Evolutionary conservation across 2,888 invertebrate species (phyloP), one percentile per base, ranked within the genome.

Genomic region (Dryadula phaetusa): DNA sequence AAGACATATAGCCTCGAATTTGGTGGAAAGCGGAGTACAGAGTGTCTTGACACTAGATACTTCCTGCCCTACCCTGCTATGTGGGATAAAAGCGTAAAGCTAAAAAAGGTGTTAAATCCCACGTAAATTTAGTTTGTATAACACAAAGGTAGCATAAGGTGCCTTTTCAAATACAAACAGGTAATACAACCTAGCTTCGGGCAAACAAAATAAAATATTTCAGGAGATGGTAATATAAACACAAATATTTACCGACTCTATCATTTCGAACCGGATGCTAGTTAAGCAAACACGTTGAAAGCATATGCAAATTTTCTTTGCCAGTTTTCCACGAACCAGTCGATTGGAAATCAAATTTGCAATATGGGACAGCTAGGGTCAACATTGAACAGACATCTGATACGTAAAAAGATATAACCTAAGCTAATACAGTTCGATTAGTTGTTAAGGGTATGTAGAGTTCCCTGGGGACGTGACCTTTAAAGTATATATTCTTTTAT

Each of bases 241-340:
- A 63, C 58, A 58, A 58, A 63, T 58, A 67, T 67, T 63, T 56
- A 58, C 46, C 44, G 32, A 58, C 56, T 64, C 64, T 64, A 64
- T 62, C 62, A 67, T 63, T 56, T 66, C 37, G 49, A 56, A 20
- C 56, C 56, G 53, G 63, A 54, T 67, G 60, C 62, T 64, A 58
- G 62, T 67, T 62, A 67, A 65, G 64, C 52, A 70, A 67, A 67
- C 65, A 70, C 53, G 46, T 58, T 44, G 62, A 47, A 61, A 67
- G 62, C 65, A 62, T 68, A 70, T 70, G 70, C 61, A 70, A 70
- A 70, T 70, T 65, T 67, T 70, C 70, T 68, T 66, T 61, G 63
- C 65, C 60, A 70, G 67, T 63, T 70, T 68, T 67, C 64, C 65
- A 52, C 60, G 67, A 64, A 46, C 67, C 67, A 67, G 60, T 67